Conservation (phyloP, 2,888 invertebrate species). For the Sarcophaga variegata region DNA sequence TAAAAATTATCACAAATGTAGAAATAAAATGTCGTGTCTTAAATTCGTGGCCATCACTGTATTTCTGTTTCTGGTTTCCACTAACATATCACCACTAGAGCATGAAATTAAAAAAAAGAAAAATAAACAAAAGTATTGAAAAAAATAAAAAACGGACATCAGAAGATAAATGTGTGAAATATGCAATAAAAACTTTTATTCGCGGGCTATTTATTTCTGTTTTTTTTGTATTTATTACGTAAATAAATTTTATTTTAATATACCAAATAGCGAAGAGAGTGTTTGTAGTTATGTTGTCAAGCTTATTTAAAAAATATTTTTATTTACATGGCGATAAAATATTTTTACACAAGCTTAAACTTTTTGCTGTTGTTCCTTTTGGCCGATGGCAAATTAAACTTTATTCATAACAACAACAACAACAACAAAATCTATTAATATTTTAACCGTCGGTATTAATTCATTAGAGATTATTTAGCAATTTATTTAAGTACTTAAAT, state of each 20-base stretch:
- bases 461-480: conserved; percentile 13
- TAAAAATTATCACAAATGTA: too few species aligned
- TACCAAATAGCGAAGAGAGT: neutral
- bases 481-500: conserved; percentile 23
- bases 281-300: conserved; percentile 23
- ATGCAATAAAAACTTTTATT: conserved; percentile 29
- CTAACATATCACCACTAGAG: conserved; percentile 26
- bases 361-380: neutral
- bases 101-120: conserved; percentile 47
- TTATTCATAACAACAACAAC: neutral
- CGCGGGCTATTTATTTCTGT: neutral
- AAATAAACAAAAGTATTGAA: neutral
- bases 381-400: neutral
- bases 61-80: neutral
- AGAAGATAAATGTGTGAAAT: conserved; percentile 37
- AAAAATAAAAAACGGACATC: conserved; percentile 22
- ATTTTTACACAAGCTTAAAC: neutral
- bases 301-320: conserved; percentile 28
- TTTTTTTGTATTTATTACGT: neutral
- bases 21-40: too few species aligned
- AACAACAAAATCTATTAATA: conserved; percentile 12
- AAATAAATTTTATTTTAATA: conserved; percentile 4
- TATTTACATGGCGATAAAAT: neutral
- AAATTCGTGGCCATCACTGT: neutral
- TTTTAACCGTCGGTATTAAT: conserved; percentile 12